phyloP scores from a whole-genome alignment of 2,888 invertebrate genomes.

The Trissolcus brochymenae region DNA sequence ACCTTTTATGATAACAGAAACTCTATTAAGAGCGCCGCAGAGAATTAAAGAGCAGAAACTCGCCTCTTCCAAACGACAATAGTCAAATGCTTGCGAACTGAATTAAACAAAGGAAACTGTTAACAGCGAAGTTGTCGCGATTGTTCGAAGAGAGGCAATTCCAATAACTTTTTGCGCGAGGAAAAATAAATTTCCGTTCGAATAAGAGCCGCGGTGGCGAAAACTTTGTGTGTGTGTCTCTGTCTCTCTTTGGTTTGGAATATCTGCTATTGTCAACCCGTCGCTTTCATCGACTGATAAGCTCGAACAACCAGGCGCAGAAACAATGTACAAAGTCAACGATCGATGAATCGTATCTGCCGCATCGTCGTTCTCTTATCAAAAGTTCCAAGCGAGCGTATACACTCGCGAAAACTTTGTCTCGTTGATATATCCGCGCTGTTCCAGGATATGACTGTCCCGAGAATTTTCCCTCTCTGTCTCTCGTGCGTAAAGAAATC shows the following conservation, averaged over 20 bases:
- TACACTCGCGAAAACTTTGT: conserved; percentile 7
- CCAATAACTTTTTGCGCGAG: too few relatives aligned
- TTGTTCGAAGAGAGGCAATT: too few relatives aligned
- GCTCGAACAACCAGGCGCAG: conserved; percentile 11
- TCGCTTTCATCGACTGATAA: conserved; percentile 22
- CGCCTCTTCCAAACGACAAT: too few relatives aligned
- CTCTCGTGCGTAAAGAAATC: conserved; percentile 6
- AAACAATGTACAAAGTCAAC: conserved; percentile 42
- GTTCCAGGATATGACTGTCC: conserved; percentile 24
- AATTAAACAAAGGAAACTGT: too few relatives aligned
- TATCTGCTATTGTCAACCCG: conserved; percentile 17
- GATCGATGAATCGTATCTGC: conserved; percentile 44
- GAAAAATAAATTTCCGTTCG: too few relatives aligned
- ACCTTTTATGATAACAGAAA: conserved; percentile 1
- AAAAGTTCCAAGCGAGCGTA: conserved; percentile 27
- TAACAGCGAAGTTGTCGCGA: too few relatives aligned
- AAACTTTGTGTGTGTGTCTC: too few relatives aligned
- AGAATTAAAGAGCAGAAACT: too few relatives aligned
- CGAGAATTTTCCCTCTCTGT: background rate
- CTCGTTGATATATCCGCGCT: conserved; percentile 4
- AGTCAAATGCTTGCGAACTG: too few relatives aligned
- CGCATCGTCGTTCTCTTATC: conserved; percentile 38
- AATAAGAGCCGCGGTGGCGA: too few relatives aligned
- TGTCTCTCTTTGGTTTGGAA: too few relatives aligned
- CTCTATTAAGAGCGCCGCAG: too few relatives aligned